Evolutionary conservation across 2,888 invertebrate genomes (phyloP).

Genomic region (Anorthoa munda): DNA sequence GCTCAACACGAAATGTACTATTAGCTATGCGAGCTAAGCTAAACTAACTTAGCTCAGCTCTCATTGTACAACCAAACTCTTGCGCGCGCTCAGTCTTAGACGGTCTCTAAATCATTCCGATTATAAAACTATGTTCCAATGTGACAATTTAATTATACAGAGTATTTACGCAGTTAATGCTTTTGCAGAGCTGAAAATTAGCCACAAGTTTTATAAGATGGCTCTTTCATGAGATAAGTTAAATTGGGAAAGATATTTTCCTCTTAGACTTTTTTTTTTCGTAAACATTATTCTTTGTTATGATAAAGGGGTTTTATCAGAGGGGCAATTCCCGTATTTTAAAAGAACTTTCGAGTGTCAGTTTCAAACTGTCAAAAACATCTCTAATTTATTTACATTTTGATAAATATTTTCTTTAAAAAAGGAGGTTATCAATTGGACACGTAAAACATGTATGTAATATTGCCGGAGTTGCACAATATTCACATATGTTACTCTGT

Average conservation of each 20-base stretch:
- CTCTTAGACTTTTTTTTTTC: slow-evolving; percentile 16
- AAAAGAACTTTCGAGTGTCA: too few species aligned
- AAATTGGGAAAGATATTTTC: slow-evolving; percentile 41
- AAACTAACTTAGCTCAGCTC: not conserved
- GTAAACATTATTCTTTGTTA: slow-evolving; percentile 25
- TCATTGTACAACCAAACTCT: not conserved
- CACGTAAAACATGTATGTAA: too few species aligned
- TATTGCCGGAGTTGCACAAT: too few species aligned
- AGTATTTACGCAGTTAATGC: slow-evolving; percentile 16
- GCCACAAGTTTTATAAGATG: slow-evolving; percentile 25
- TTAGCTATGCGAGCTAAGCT: not conserved
- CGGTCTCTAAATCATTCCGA: slow-evolving; percentile 9
- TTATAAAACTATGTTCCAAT: slow-evolving; percentile 24
- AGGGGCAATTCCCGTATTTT: too few species aligned
- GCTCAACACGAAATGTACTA: too few species aligned
- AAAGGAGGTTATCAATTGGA: too few species aligned
- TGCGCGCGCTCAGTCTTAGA: not conserved
- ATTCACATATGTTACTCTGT: too few species aligned
- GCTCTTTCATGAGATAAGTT: slow-evolving; percentile 40
- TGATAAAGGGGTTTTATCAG: slow-evolving; percentile 8
- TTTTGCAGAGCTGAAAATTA: slow-evolving; percentile 30
- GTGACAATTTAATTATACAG: slow-evolving; percentile 29
- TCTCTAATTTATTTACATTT: too few species aligned
- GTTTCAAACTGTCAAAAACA: too few species aligned
- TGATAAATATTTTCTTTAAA: too few species aligned